phyloP scores from a whole-genome alignment of 2,113 vertebrate species.

The Cheilinus undulatus region DNA sequence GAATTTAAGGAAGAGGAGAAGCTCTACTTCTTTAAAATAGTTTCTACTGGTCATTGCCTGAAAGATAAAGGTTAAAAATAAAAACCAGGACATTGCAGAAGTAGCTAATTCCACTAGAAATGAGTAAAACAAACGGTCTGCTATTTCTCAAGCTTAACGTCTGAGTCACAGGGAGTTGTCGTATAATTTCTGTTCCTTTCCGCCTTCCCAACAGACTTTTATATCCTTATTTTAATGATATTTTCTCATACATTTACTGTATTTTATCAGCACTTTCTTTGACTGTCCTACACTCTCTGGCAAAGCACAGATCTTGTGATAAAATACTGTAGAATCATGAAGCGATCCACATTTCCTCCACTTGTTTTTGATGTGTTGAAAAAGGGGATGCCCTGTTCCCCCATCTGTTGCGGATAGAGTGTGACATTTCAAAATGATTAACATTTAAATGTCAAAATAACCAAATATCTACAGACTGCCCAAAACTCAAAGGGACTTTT shows the following conservation, averaged over 20 bases:
- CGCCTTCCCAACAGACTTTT: not conserved
- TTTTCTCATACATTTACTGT: not conserved
- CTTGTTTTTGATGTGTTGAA: constrained; percentile 63
- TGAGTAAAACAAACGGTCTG: constrained; percentile 10
- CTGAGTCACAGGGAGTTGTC: constrained; percentile 32
- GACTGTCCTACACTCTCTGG: not conserved
- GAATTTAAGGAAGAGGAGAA: constrained; percentile 55
- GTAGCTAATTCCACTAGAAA: constrained; percentile 25
- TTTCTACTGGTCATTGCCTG: constrained; percentile 27
- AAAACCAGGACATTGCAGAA: constrained; percentile 47
- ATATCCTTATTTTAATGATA: too few species aligned
- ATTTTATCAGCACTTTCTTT: not conserved
- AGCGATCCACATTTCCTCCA: constrained; percentile 59
- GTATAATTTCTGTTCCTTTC: not conserved
- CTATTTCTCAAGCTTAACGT: constrained; percentile 1
- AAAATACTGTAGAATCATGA: not conserved
- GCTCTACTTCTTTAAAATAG: constrained; percentile 52
- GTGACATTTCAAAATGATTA: constrained; percentile 82
- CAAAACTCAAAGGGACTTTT: constrained; percentile 62
- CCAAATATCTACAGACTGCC: constrained; percentile 63
- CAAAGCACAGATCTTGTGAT: not conserved
- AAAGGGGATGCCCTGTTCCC: constrained; percentile 76
- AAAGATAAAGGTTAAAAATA: constrained; percentile 49
- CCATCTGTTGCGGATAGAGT: constrained; percentile 74
- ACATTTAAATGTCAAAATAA: constrained; percentile 84